phyloP scores from a whole-genome alignment of 1,140 invertebrate genomes.

The Cydia strobilella region DNA sequence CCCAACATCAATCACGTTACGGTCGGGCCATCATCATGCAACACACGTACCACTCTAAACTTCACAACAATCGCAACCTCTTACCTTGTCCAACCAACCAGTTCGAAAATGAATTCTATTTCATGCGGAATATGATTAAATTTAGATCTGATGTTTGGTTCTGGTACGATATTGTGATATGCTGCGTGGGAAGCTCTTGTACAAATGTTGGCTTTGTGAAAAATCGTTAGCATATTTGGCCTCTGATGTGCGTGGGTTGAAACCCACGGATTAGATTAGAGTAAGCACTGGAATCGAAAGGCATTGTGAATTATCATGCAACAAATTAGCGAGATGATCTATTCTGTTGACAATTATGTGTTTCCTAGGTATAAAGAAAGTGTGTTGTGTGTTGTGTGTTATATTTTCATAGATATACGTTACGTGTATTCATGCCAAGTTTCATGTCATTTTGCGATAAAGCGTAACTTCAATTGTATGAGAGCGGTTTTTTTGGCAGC shows the following conservation, averaged over 20 bases:
- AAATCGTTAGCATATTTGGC: constrained; percentile 10
- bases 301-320: no score
- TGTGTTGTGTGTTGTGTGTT: no score
- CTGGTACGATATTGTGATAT: not conserved
- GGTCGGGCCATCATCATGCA: not conserved
- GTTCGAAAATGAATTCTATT: not conserved
- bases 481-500: no score
- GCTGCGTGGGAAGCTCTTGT: not conserved
- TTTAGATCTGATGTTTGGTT: not conserved
- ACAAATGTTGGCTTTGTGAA: constrained; percentile 8
- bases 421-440: no score
- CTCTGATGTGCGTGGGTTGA: not conserved
- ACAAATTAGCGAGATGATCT: no score
- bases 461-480: no score
- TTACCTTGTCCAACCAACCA: not conserved
- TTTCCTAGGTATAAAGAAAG: no score
- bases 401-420: no score
- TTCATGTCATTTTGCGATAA: no score
- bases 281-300: not conserved
- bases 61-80: not conserved
- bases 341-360: no score
- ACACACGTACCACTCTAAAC: not conserved
- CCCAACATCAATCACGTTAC: constrained; percentile 22
- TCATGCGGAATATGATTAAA: not conserved
- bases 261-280: not conserved